phyloP scores from a whole-genome alignment of 1,140 invertebrate genomes.

The Lepeophtheirus salmonis region DNA sequence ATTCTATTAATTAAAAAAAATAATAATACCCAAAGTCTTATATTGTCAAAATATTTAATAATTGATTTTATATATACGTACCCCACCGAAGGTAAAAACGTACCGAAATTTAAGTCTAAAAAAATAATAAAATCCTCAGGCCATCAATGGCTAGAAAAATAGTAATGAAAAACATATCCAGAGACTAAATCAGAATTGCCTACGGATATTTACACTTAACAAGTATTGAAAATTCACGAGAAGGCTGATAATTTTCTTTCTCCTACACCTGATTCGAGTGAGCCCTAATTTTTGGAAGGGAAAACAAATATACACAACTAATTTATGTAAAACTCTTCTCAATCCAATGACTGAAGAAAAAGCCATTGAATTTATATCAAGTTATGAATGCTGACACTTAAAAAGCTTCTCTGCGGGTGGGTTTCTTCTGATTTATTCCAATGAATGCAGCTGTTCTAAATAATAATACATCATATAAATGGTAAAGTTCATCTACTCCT shows the following conservation, averaged over 20 bases:
- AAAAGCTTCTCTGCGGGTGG: too few species aligned
- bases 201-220: constrained; percentile 68
- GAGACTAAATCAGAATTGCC: constrained; percentile 80
- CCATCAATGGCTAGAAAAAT: constrained; percentile 30
- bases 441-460: too few species aligned
- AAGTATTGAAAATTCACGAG: constrained; percentile 74
- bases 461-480: too few species aligned
- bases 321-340: neutral
- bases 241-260: constrained; percentile 65
- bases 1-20: too few species aligned
- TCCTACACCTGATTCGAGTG: constrained; percentile 60
- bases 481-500: too few species aligned
- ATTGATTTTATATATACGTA: too few species aligned
- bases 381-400: too few species aligned
- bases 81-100: too few species aligned
- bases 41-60: too few species aligned
- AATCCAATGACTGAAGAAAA: neutral
- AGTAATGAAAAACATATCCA: constrained; percentile 67
- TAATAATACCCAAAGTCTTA: too few species aligned
- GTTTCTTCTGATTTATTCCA: neutral
- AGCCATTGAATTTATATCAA: neutral
- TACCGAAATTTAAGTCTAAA: constrained; percentile 25
- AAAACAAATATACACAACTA: neutral
- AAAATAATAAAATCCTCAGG: constrained; percentile 24
- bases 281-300: neutral